Base-by-base conservation (phyloP, 2,797 vertebrate species). In the Lophius americanus region DNA sequence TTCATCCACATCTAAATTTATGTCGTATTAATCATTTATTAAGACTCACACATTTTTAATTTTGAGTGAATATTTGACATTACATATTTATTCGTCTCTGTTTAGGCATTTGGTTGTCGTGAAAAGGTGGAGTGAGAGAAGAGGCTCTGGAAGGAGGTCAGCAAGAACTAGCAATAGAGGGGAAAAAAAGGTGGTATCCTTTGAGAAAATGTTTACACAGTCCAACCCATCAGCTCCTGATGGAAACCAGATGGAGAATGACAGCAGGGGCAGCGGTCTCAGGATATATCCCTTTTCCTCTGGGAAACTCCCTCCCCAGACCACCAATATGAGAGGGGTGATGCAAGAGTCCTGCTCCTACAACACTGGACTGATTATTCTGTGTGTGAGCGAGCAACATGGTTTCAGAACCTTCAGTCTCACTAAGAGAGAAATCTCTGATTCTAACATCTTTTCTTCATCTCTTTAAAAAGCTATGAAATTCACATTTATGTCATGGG, bases 171-270 rank as follows among this genome's bases (percentile, higher is more conserved):
- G 12, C 8, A 46, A 6, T 10, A 23, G 32, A 46, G 23, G 7
- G 3, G 8, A 51, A 47, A 51, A 56, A 52, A 60, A 60, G 42
- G 41, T 51, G 65, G 63, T n/a, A 12, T 70, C 68, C 61, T 79
- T 49, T 42, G 55, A 68, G 77, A 39, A 75, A 88, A 75, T 23
- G 35, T 42, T 57, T 6, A 32, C 42, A 14, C 0, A 42, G 51
- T 53, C 61, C 55, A 63, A 64, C 51, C 49, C 58, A 57, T 68
- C 52, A 62, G 61, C 44, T 57, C 63, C 77, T 89, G 85, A 94
- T 93, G 79, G 78, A 82, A 93, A 93, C 79, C 92, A 94, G 92
- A 93, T 93, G 92, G 80, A 71, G 65, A 60, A 87, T 37, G 78
- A 79, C 78, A 55, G 37, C 47, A 68, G 69, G 84, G 60, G 75